These are phyloP conservation scores for Netelia melanura DNA, from an alignment of 2,888 invertebrate species.

Conservation along the genomic window DNA sequence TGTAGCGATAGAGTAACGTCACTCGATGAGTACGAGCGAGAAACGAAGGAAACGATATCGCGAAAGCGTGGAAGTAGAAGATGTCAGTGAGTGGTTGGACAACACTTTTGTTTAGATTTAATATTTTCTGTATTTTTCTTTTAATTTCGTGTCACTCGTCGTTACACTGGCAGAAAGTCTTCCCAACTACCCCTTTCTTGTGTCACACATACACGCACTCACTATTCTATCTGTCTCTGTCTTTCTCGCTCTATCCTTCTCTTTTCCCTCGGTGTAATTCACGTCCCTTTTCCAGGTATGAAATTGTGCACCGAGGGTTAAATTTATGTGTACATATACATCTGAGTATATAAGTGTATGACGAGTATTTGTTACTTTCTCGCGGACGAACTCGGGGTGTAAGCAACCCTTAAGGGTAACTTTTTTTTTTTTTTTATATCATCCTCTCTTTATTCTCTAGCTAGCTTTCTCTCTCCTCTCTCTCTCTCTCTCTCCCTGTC, in stretches of 20 bases:
- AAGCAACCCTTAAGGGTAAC: conserved; percentile 31
- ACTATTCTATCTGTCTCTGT: conserved; percentile 18
- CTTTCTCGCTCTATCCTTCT: conserved; percentile 22
- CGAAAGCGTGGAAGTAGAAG: conserved; percentile 23
- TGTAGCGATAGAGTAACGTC: conserved; percentile 20
- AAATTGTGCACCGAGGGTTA: conserved; percentile 53
- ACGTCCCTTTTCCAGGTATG: conserved; percentile 55
- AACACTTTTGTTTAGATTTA: background rate
- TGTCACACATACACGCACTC: no score
- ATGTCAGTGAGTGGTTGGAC: conserved; percentile 48
- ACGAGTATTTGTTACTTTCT: conserved; percentile 1
- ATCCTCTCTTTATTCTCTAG: background rate
- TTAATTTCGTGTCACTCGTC: conserved; percentile 5
- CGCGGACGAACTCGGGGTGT: background rate
- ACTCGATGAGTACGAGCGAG: background rate
- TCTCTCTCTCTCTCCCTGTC: background rate
- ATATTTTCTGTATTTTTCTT: conserved; percentile 5
- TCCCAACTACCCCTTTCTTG: conserved; percentile 2
- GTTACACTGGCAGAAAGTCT: conserved; percentile 9
- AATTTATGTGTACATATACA: conserved; percentile 10
- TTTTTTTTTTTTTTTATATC: conserved; percentile 18
- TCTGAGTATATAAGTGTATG: background rate
- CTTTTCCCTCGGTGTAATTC: conserved; percentile 25
- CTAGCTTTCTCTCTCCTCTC: background rate
- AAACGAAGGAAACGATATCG: no score